phyloP scores from a whole-genome alignment of 2,113 vertebrate genomes.

The Apaloderma vittatum region DNA sequence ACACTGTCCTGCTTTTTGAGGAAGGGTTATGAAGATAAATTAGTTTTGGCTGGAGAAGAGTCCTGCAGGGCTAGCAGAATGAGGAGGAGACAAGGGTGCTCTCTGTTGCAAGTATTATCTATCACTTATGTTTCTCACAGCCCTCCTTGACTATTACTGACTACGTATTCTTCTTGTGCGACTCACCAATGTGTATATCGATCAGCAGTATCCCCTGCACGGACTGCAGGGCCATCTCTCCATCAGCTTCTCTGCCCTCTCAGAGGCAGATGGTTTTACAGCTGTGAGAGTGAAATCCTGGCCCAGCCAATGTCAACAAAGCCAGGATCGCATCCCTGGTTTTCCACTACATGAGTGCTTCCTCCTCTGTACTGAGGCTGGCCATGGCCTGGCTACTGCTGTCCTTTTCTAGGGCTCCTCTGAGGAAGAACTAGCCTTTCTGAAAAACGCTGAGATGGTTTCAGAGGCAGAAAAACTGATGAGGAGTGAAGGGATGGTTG shows the following conservation, averaged over 20 bases:
- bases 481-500: not conserved
- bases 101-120: conserved; percentile 56
- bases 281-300: not conserved
- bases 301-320: not conserved
- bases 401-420: not conserved
- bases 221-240: not conserved
- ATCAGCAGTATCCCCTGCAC: conserved; percentile 6
- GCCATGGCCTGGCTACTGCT: not conserved
- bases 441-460: not conserved
- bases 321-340: not conserved
- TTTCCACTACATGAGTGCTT: not conserved
- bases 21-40: conserved; percentile 67
- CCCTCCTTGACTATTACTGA: conserved; percentile 44
- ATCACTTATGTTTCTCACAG: conserved; percentile 45
- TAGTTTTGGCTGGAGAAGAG: conserved; percentile 52
- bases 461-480: not conserved
- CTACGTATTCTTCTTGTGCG: conserved; percentile 28
- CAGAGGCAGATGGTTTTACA: not conserved
- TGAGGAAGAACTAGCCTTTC: not conserved
- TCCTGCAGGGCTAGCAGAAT: conserved; percentile 67
- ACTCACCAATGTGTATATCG: not conserved
- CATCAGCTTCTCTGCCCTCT: not conserved
- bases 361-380: not conserved
- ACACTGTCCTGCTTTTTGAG: conserved; percentile 52
- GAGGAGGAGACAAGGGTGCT: conserved; percentile 8